phyloP scores from a whole-genome alignment of 2,113 vertebrate genomes.

The Mirounga angustirostris region DNA sequence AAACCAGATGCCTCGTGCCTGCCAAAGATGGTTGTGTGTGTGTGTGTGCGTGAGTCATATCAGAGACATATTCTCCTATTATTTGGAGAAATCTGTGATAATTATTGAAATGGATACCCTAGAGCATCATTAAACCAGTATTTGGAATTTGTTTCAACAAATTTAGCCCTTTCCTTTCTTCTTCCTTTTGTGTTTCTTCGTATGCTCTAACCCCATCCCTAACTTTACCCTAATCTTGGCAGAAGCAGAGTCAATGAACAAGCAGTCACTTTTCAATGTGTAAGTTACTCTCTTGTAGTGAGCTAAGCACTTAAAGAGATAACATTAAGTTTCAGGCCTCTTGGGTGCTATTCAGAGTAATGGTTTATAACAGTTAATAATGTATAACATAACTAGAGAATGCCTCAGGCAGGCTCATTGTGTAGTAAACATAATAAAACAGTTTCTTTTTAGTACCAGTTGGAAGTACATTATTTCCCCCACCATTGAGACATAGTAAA shows the following conservation, averaged over 20 bases:
- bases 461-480: constrained; percentile 67
- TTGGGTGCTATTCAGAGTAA: constrained; percentile 81
- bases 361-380: constrained; percentile 85
- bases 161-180: not conserved
- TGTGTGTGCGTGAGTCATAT: not conserved
- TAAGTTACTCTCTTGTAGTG: constrained; percentile 59
- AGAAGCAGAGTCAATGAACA: constrained; percentile 31
- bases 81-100: not conserved
- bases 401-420: constrained; percentile 77
- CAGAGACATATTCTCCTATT: not conserved
- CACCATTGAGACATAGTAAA: constrained; percentile 69
- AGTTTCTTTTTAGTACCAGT: constrained; percentile 76
- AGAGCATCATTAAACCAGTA: not conserved
- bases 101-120: not conserved
- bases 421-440: constrained; percentile 84
- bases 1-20: not conserved
- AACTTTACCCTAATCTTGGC: constrained; percentile 18
- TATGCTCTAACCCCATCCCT: not conserved
- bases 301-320: constrained; percentile 76
- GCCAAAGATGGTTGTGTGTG: not conserved
- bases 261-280: constrained; percentile 27
- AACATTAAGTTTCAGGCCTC: constrained; percentile 78
- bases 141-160: not conserved
- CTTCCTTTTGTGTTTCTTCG: not conserved
- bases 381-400: constrained; percentile 82